Evolutionary conservation across 2,888 invertebrate genomes (phyloP).

Genomic region (Eupithecia subfuscata): DNA sequence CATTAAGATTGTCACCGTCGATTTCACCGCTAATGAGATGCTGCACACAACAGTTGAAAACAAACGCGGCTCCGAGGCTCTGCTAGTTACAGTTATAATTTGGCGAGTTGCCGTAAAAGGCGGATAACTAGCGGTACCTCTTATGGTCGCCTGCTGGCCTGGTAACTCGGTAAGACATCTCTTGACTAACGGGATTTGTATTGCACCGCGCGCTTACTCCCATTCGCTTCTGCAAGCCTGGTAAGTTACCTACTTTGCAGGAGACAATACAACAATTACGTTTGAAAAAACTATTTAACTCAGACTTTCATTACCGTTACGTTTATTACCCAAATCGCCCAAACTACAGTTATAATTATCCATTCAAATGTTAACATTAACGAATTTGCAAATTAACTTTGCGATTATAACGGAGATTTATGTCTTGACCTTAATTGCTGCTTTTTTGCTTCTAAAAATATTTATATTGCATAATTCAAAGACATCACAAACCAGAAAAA

Average conservation of each 20-base stretch:
- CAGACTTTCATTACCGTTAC: conserved; percentile 27
- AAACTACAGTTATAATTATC: conserved; percentile 31
- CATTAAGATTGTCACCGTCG: conserved; percentile 58
- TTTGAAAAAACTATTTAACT: neutral
- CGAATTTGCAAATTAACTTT: conserved; percentile 41
- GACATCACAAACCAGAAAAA: neutral
- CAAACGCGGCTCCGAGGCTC: conserved; percentile 49
- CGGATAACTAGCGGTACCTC: conserved; percentile 74
- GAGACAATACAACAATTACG: neutral
- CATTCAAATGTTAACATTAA: conserved; percentile 31
- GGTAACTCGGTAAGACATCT: conserved; percentile 57
- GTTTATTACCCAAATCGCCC: conserved; percentile 26
- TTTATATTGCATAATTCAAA: neutral
- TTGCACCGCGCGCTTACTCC: conserved; percentile 57
- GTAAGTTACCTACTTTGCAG: conserved; percentile 35
- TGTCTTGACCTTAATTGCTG: conserved; percentile 22
- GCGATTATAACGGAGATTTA: conserved; percentile 36
- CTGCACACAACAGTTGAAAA: conserved; percentile 55
- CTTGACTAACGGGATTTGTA: conserved; percentile 60
- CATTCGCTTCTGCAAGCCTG: conserved; percentile 41
- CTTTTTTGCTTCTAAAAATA: neutral
- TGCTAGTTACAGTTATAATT: conserved; percentile 75
- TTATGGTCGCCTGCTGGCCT: conserved; percentile 62
- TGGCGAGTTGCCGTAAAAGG: conserved; percentile 67
- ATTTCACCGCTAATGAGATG: conserved; percentile 67